Evolutionary conservation across 2,888 invertebrate genomes (phyloP), one percentile per base, ranked within the genome.

Genomic region (Lapara coniferarum): DNA sequence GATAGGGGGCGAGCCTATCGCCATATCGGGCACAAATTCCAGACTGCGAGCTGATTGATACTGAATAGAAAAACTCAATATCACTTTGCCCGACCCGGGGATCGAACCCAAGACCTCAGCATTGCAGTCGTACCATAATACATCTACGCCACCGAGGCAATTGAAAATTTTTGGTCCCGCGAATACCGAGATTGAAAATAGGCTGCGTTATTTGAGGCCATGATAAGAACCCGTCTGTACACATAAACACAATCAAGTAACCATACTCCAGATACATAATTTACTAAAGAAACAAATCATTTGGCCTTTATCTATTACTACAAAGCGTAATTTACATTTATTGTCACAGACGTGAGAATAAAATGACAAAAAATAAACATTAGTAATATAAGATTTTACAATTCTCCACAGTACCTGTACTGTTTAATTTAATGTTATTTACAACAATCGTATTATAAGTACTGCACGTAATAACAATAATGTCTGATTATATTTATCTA

Each of bases 241-340:
- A 63, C 69, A 72, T 72, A 74, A 67, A 75, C 69, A 74, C 73
- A 79, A 73, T 72, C 72, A 74, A 69, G 68, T 46, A 59, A 55
- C 14, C 14, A 53, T 8, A 19, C 53, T 55, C 49, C 10, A 25
- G 37, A 59, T 58, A 63, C 46, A 63, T 51, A 30, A 59, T 68
- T 59, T 66, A 56, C 72, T 71, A 75, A 69, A 69, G 44, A 81
- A 79, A 74, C 68, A 81, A 78, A 79, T 79, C 74, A 72, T 89
- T 91, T 92, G 91, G 93, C 92, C 86, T 84, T 89, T 83, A 80
- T 83, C 83, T 86, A 89, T 87, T 81, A 81, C 90, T 93, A 92
- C 89, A 90, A 92, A 93, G 93, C 92, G 91, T 92, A 90, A 90
- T 88, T 85, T 92, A 92, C 84, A 91, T 89, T 92, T 93, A 93